Conservation (phyloP, 2,113 vertebrate species). For the Phyllostomus discolor region DNA sequence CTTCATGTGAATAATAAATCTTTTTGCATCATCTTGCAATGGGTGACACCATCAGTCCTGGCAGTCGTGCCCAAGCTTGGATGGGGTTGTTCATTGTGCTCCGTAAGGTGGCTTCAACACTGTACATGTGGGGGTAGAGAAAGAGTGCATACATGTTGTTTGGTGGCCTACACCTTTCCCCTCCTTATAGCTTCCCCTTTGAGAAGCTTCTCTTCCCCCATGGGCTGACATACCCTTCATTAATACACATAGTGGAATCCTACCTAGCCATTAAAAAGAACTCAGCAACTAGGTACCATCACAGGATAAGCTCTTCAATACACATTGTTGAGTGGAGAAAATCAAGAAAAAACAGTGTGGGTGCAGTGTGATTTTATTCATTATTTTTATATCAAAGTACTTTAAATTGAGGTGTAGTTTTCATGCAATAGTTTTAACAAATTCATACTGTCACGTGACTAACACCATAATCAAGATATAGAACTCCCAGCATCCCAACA, state of each 20-base stretch:
- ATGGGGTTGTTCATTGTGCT: background rate
- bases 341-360: background rate
- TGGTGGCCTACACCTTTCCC: background rate
- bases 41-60: background rate
- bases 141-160: background rate
- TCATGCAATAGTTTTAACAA: background rate
- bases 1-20: background rate
- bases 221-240: background rate
- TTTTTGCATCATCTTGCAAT: background rate
- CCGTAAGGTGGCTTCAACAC: background rate
- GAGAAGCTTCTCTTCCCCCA: background rate
- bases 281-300: background rate
- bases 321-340: background rate
- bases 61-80: background rate
- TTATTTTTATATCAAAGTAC: background rate
- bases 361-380: background rate
- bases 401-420: background rate
- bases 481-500: background rate
- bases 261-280: no score
- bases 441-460: background rate
- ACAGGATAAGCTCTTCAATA: background rate
- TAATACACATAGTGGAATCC: no score
- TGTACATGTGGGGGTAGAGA: rapidly evolving
- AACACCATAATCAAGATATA: background rate
- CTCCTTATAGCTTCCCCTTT: background rate